A percentile compares a stretch with the other conserved stretches of the same genome.
These are phyloP conservation scores for Heliconius melpomene DNA, from an alignment of 1,140 invertebrate species.

Conservation along the genomic window DNA sequence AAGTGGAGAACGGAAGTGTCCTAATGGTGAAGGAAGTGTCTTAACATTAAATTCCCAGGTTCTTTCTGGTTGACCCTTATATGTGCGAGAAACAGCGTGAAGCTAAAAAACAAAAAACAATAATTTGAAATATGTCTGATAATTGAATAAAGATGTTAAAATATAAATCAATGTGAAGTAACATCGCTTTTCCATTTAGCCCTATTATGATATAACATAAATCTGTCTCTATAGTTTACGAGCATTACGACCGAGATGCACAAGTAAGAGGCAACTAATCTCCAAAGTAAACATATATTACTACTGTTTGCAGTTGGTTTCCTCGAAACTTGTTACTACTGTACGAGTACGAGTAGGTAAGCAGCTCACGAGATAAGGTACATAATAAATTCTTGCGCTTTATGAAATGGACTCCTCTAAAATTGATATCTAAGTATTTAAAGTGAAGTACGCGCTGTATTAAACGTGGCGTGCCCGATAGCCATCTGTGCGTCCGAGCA, in stretches of 20 bases:
- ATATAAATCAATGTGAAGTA: constrained; percentile 16
- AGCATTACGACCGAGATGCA: constrained; percentile 13
- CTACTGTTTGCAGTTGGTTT: neutral
- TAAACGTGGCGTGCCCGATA: constrained; percentile 60
- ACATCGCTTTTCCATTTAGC: constrained; percentile 33
- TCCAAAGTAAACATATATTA: constrained; percentile 22
- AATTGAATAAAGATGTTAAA: neutral
- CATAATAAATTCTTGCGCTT: constrained; percentile 47
- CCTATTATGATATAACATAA: constrained; percentile 32
- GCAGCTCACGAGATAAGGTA: constrained; percentile 27
- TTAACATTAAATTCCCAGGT: too few relatives aligned
- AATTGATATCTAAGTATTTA: constrained; percentile 43
- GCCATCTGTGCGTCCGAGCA: constrained; percentile 57
- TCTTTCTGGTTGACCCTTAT: too few relatives aligned
- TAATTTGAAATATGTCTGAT: neutral
- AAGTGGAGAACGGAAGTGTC: too few relatives aligned
- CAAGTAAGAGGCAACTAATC: constrained; percentile 32
- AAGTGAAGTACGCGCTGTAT: constrained; percentile 45
- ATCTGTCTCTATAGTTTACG: constrained; percentile 27
- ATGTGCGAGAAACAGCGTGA: too few relatives aligned
- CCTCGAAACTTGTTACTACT: constrained; percentile 16
- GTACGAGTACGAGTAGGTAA: constrained; percentile 17
- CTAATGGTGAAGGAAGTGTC: too few relatives aligned
- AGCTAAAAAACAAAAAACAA: neutral
- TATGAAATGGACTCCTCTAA: constrained; percentile 45